Evolutionary conservation across 1,140 invertebrate genomes (phyloP), one percentile per base, ranked within the genome.

Genomic region (Agrilus planipennis): DNA sequence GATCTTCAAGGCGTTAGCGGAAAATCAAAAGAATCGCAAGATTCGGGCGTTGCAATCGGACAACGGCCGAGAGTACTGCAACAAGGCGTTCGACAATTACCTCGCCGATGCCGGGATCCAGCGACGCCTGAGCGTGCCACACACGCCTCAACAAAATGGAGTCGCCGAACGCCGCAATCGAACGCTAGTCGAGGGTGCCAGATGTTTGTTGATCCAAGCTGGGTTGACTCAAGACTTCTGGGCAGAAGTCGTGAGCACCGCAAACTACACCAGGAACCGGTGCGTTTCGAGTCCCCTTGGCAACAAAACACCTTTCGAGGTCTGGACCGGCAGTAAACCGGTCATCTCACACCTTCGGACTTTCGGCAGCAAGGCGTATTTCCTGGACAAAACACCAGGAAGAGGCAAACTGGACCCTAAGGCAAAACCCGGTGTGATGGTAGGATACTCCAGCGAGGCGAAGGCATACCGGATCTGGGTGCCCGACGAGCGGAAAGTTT

Each of bases 101-200:
- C 15, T 9, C 15, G 10, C 29, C 7, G 29, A 16, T 6, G 15
- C 9, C 9, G 29, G 29, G 9, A 31, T 31, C 15, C 10, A 31
- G 15, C 9, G 9, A 14, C 12, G 23, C 12, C 12, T 9, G 7
- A 12, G 7, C 12, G n/a, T 45, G 20, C 56, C 64, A 34, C 59
- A 64, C 41, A 67, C 59, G 15, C 65, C 68, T 39, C 58, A 73
- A 44, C 48, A 58, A 46, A 72, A 73, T 61, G 64, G 67, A 41
- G 57, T 65, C 0, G 47, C 65, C 14, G 68, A 73, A 45, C 47
- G 67, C 22, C 61, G 64, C 47, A 64, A 63, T 43, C 42, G 57
- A 27, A 64, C 60, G 11, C 50, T 68, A 21, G 58, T 56, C 4
- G 60, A 65, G 49, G 65, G 57, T 41, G 56, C 60, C 34, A 50